phyloP scores from a whole-genome alignment of 2,113 vertebrate genomes.

The Hippocampus abdominalis region DNA sequence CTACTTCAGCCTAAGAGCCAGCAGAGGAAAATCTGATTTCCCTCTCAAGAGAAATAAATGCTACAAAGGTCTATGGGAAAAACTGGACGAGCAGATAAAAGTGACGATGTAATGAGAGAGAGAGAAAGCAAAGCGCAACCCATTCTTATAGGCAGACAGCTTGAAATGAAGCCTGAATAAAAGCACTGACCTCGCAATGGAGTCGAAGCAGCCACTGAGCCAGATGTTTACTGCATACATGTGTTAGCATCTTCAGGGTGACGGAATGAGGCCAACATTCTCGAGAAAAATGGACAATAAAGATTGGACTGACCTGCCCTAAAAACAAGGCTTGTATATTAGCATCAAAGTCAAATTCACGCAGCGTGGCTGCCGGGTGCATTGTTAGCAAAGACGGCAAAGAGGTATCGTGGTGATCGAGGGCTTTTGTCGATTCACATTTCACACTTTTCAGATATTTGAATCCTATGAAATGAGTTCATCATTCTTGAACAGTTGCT shows the following conservation, averaged over 20 bases:
- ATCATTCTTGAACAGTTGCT: background rate
- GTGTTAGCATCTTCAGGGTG: conserved; percentile 12
- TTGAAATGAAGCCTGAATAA: conserved; percentile 9
- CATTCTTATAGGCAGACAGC: conserved; percentile 3
- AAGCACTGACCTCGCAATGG: conserved; percentile 2
- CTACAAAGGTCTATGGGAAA: background rate
- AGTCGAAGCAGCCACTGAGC: conserved; percentile 4
- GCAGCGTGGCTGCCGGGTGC: background rate
- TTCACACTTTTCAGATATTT: background rate
- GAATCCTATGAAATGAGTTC: background rate
- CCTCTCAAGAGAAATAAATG: conserved; percentile 6
- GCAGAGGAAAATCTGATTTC: conserved; percentile 35
- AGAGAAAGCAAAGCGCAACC: conserved; percentile 12
- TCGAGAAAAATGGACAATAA: conserved; percentile 1
- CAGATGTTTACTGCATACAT: conserved; percentile 16
- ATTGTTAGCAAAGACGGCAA: background rate
- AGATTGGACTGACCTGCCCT: background rate
- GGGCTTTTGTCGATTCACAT: background rate
- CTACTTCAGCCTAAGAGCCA: conserved; percentile 33
- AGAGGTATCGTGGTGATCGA: background rate
- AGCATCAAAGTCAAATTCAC: background rate
- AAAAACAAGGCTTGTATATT: background rate
- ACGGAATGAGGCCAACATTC: conserved; percentile 4
- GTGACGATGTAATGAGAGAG: conserved; percentile 10
- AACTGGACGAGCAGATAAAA: conserved; percentile 13